Evolutionary conservation across 2,888 invertebrate species (phyloP), one percentile per base, ranked within the genome.

Genomic region (Melieria crassipennis): DNA sequence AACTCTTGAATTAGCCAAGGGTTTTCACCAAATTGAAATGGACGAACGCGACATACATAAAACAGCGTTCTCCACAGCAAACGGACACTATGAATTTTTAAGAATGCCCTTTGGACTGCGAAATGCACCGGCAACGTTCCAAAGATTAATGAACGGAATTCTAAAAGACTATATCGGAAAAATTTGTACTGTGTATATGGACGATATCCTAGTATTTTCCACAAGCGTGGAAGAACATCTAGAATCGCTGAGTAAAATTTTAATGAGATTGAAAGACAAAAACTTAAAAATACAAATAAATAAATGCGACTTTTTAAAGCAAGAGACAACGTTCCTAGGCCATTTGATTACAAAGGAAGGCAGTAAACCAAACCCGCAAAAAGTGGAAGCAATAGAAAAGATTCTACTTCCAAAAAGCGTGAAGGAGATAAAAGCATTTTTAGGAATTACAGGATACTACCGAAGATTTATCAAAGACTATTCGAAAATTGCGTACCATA

Each of bases 361-460:
- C 2, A 50, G 52, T 30, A 48, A 50, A 46, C 61, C 61, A 45
- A 61, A 61, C 45, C 61, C 61, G 6, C 30, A 61, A 43, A 61
- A 61, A 61, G 46, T 61, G 11, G 61, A 7, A 4, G 43, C 43
- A 61, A 61, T 61, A 61, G n/a, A n/a, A n/a, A n/a, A n/a, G n/a
- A n/a, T n/a, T n/a, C n/a, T n/a, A n/a, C n/a, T n/a, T n/a, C n/a
- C n/a, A n/a, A n/a, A 45, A 50, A 64, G 11, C 4, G 64, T 42
- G 6, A 64, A 64, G 10, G 16, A 48, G 30, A 64, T 48, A 16
- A 64, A 64, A 64, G 48, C 16, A 64, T 64, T 64, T 64, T 16
- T 64, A 47, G 64, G 64, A 4, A 50, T 64, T 47, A 50, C 64
- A 46, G 42, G 50, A 7, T 48, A 50, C 16, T 64, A 64, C n/a